Percentiles rank a stretch among this genome's conserved stretches.
These are phyloP conservation scores for Hetaerina titia DNA, from an alignment of 2,888 invertebrate species.

Conservation along the genomic window DNA sequence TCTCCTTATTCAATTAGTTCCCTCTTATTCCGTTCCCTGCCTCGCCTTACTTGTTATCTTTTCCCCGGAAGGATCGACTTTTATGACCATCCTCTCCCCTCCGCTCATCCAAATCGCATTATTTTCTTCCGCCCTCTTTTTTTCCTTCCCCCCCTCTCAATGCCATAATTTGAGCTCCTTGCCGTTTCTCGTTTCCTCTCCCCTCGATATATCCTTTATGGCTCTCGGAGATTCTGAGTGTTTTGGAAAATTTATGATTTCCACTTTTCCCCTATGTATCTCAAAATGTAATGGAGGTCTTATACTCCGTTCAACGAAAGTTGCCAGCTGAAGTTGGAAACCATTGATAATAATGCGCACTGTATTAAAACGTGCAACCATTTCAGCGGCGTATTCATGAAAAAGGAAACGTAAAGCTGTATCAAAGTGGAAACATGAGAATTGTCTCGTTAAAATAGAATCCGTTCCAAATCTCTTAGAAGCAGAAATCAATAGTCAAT, in stretches of 20 bases:
- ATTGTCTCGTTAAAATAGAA: too few relatives aligned
- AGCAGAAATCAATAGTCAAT: too few relatives aligned
- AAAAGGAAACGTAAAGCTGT: too few relatives aligned
- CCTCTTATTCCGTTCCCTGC: neutral
- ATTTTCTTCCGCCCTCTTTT: neutral
- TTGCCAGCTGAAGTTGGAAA: too few relatives aligned
- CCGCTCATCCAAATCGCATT: neutral
- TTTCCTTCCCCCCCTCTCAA: neutral
- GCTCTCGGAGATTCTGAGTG: neutral
- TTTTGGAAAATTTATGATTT: neutral
- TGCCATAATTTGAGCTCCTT: neutral
- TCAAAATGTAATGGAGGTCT: neutral
- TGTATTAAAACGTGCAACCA: too few relatives aligned
- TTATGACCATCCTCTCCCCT: neutral
- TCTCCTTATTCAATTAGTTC: neutral
- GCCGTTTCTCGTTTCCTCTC: neutral
- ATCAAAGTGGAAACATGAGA: too few relatives aligned
- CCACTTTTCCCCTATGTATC: neutral
- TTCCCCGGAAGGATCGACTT: constrained; percentile 9
- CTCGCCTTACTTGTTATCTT: constrained; percentile 17
- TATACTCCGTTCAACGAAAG: neutral
- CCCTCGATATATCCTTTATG: neutral
- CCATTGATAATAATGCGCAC: too few relatives aligned
- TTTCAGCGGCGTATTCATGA: too few relatives aligned
- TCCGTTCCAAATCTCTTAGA: too few relatives aligned